phyloP scores from a whole-genome alignment of 2,113 vertebrate genomes.

The Anolis sagrei region DNA sequence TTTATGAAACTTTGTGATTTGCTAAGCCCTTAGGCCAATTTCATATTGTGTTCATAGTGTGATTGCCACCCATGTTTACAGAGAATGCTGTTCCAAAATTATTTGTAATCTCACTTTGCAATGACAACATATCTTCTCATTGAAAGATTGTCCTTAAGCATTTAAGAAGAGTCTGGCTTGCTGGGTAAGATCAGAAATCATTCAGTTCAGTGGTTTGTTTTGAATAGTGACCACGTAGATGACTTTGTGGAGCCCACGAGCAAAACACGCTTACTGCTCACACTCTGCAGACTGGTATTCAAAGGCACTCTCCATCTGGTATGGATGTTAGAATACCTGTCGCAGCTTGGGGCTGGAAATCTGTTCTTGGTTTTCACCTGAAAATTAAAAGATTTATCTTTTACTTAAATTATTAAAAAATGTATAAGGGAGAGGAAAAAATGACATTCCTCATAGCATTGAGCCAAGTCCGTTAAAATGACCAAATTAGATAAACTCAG shows the following conservation, averaged over 20 bases:
- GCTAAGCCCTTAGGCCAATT: neutral
- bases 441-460: too few relatives aligned
- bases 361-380: too few relatives aligned
- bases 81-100: neutral
- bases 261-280: neutral
- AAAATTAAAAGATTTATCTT: too few relatives aligned
- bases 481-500: too few relatives aligned
- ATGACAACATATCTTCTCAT: neutral
- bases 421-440: too few relatives aligned
- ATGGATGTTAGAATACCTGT: too few relatives aligned
- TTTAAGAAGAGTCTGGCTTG: too few relatives aligned
- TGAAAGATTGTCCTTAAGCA: neutral
- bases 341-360: too few relatives aligned
- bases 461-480: too few relatives aligned
- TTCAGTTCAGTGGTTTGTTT: neutral
- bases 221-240: neutral
- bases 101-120: neutral
- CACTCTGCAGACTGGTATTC: neutral
- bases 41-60: neutral
- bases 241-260: neutral
- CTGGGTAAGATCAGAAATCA: neutral
- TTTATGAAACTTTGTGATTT: constrained; percentile 1
- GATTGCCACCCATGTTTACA: constrained; percentile 3
- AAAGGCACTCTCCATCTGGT: too few relatives aligned
- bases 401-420: too few relatives aligned